These are phyloP conservation scores for Triplophysa yarkandensis DNA, from an alignment of 2,797 vertebrate species.

Conservation along the genomic window DNA sequence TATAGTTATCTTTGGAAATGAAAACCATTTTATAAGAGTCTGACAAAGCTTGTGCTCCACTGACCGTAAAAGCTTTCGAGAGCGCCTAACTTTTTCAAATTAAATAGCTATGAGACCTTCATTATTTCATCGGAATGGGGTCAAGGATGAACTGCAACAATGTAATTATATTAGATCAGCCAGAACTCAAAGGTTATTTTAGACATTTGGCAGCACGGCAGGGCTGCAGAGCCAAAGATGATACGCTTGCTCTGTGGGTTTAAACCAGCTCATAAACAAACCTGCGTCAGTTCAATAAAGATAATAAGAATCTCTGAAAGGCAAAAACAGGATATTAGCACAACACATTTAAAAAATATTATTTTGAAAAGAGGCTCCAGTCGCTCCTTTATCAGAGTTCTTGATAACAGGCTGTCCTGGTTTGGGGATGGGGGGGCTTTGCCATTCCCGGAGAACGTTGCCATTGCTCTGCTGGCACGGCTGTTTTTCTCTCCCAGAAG, in stretches of 20 bases:
- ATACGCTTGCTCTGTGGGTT: slow-evolving; percentile 1
- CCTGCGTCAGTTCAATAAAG: slow-evolving; percentile 52
- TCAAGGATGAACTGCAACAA: slow-evolving; percentile 58
- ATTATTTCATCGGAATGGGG: slow-evolving; percentile 60
- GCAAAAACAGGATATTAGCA: slow-evolving; percentile 43
- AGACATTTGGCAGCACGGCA: slow-evolving; percentile 32
- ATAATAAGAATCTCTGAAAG: slow-evolving; percentile 50
- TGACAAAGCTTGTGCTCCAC: slow-evolving; percentile 43
- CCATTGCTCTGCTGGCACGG: slow-evolving; percentile 57
- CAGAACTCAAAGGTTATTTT: slow-evolving; percentile 57
- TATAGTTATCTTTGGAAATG: background rate
- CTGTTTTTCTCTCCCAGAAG: slow-evolving; percentile 74
- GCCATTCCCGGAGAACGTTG: slow-evolving; percentile 48
- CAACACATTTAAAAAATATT: slow-evolving; percentile 52
- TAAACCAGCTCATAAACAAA: slow-evolving; percentile 46
- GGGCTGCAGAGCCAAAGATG: slow-evolving; percentile 32
- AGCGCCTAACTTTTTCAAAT: slow-evolving; percentile 59
- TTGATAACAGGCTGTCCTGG: slow-evolving; percentile 57
- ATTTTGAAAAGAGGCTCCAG: slow-evolving; percentile 33
- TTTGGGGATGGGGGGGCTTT: slow-evolving; percentile 18
- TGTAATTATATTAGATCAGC: slow-evolving; percentile 58
- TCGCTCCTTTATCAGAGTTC: slow-evolving; percentile 58
- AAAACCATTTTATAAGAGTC: slow-evolving; percentile 28
- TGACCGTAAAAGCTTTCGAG: slow-evolving; percentile 50
- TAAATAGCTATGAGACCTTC: slow-evolving; percentile 56